These are phyloP conservation scores for Eretmocerus hayati DNA, from an alignment of 2,888 invertebrate species.

Conservation along the genomic window DNA sequence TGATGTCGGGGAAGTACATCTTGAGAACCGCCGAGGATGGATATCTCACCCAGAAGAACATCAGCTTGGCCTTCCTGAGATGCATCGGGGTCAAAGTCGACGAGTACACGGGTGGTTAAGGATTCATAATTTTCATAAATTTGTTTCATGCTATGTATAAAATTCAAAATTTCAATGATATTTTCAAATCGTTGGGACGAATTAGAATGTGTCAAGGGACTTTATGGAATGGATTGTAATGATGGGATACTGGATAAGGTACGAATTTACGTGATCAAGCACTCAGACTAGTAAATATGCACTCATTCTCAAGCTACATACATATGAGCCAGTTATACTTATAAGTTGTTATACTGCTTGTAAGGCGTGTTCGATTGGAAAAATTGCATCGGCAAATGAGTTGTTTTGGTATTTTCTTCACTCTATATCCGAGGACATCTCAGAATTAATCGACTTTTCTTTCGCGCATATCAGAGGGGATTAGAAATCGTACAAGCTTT, in stretches of 20 bases:
- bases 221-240: no score
- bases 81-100: constrained; percentile 99
- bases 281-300: no score
- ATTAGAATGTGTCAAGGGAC: no score
- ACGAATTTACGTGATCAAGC: neutral
- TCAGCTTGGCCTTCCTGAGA: constrained; percentile 98
- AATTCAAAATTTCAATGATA: no score
- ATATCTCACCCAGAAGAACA: constrained; percentile 99
- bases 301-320: no score
- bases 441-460: constrained; percentile 42
- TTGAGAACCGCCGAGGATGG: constrained; percentile 98
- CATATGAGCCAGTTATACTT: no score
- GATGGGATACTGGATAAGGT: neutral
- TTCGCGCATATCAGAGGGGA: constrained; percentile 40
- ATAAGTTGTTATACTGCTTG: no score
- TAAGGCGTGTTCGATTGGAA: no score
- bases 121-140: constrained; percentile 41
- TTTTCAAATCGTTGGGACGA: no score
- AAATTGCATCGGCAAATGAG: no score
- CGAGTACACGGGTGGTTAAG: constrained; percentile 85
- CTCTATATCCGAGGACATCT: constrained; percentile 29
- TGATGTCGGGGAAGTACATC: constrained; percentile 99
- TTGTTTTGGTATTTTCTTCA: constrained; percentile 8
- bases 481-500: constrained; percentile 47
- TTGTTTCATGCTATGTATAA: no score